Percentiles rank a stretch among this genome's conserved stretches.
These are phyloP conservation scores for Oreochromis grahami DNA, from an alignment of 2,797 vertebrate species.

Conservation along the genomic window DNA sequence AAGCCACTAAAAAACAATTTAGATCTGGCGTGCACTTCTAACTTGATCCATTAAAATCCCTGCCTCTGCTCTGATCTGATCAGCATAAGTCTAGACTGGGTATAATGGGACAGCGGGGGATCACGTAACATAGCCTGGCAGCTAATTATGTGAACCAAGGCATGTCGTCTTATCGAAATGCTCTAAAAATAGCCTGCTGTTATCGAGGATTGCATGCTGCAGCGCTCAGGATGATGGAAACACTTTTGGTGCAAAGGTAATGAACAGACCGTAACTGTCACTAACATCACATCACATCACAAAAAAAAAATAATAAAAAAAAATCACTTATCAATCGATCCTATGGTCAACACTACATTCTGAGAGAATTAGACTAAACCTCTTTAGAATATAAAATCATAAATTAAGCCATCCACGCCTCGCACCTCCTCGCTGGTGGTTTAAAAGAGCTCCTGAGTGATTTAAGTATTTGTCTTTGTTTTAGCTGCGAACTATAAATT, in stretches of 20 bases:
- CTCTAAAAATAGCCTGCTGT: constrained; percentile 58
- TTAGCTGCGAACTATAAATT: neutral
- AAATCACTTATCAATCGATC: constrained; percentile 19
- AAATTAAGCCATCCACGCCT: neutral
- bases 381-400: neutral
- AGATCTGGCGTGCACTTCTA: constrained; percentile 11
- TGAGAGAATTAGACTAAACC: neutral
- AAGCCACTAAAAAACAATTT: constrained; percentile 48
- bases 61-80: constrained; percentile 56
- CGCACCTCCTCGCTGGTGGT: neutral
- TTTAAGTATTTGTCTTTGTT: neutral
- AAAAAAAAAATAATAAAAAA: rapidly evolving
- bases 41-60: constrained; percentile 63
- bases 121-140: constrained; percentile 63
- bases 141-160: constrained; percentile 69
- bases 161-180: constrained; percentile 66
- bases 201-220: constrained; percentile 36
- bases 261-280: constrained; percentile 15
- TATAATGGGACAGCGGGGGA: constrained; percentile 50
- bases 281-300: neutral
- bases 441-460: neutral
- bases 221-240: constrained; percentile 39
- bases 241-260: constrained; percentile 45
- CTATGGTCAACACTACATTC: neutral
- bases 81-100: constrained; percentile 55